Evolutionary conservation across 2,888 invertebrate genomes (phyloP), one percentile per base, ranked within the genome.

Genomic region (Heliconius cydno): DNA sequence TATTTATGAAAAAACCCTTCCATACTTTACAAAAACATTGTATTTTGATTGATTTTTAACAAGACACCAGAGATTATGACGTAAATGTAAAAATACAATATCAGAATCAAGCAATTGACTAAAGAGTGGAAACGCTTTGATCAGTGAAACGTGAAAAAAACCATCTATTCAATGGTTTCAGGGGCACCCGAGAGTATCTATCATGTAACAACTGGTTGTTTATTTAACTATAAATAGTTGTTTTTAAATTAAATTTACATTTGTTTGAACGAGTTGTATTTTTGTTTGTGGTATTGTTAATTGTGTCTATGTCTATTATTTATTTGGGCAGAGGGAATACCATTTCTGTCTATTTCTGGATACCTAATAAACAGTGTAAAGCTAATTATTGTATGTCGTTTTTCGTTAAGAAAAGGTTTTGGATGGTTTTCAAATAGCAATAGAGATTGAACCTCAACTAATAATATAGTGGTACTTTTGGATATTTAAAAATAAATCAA

Each of bases 41-140:
- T 67, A 66, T 67, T 34, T 76, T 3, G 30, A 30, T 30, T 25
- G 68, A 34, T 73, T 79, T 65, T 65, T 41, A n/a, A 74, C n/a
- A 34, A 22, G 13, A 80, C 72, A 75, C 34, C 65, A 75, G 63
- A 71, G 75, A 71, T 78, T 80, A 66, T 76, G 72, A 60, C 52
- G 76, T 60, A 73, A 77, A 63, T 52, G 30, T 72, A 79, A 74
- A 78, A 77, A 79, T 60, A 79, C 84, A 84, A 63, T 60, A 46
- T 41, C 65, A 65, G 77, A 86, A 86, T 83, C 88, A 90, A 91
- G 89, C 87, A 89, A 91, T 90, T 88, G 88, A 78, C 85, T 85
- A 87, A 89, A 88, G 88, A 90, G 89, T 90, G 92, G 90, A 90
- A 92, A 89, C 90, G 87, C 88, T 92, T 92, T 91, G 90, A 89